Evolutionary conservation across 1,140 invertebrate genomes (phyloP), one percentile per base, ranked within the genome.

Genomic region (Coelopa frigida): DNA sequence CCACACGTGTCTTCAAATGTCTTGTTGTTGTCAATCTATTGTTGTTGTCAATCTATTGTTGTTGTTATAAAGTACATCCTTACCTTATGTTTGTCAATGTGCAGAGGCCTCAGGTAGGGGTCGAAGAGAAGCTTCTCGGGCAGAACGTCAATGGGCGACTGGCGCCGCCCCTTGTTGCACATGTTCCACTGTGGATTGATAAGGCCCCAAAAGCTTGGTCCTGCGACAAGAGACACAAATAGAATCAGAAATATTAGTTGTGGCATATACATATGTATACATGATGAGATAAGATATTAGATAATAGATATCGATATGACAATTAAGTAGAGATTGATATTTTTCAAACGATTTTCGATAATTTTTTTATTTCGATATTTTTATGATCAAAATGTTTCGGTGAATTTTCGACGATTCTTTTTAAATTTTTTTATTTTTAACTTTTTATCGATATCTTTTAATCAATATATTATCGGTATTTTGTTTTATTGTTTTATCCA

Each of bases 171-270:
- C 68, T 90, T 89, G 59, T 83, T 89, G 75, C 94, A 98, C 74
- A 98, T 83, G 59, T 83, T 85, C 94, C 94, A 98, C 67, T 95
- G 88, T 1, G 89, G 90, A 76, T 97, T 95, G 67, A 97, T 88
- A 46, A 95, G 76, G 32, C 94, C 94, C 94, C 94, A 97, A 74
- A 94, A 97, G 43, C 85, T 84, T 27, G 94, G 91, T 73, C 94
- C 94, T 96, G 77, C n/a, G 75, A 75, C 33, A 51, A 54, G 23
- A 39, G 21, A 21, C 22, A 29, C 27, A 53, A 64, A 54, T 12
- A 24, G 8, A 45, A 39, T 14, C 10, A 44, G 7, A 32, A 17
- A 33, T 10, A 18, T 27, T 31, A 53, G 26, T 15, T n/a, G 15
- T 7, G 24, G 18, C 29, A 38, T 5, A 17, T 40, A 17, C 20